A percentile compares a stretch with the other conserved stretches of the same genome.
Evolutionary conservation across 53 echinoderm and acorn worm genomes (phyloP).

Genomic region (Henricia sp.): DNA sequence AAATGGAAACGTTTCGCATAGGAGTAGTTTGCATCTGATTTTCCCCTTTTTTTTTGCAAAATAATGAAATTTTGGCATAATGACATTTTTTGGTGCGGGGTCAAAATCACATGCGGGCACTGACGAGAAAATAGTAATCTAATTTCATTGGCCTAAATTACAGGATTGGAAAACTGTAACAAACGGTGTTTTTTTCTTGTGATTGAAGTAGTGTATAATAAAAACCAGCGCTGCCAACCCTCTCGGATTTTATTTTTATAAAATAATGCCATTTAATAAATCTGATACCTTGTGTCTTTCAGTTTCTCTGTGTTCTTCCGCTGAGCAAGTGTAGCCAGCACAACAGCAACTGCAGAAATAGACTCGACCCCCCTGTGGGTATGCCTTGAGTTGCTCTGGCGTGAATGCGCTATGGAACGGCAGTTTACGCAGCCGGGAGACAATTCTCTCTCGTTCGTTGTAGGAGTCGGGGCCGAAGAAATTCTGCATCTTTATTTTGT

Average conservation of each 20-base stretch:
- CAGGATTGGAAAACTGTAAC: too few relatives aligned
- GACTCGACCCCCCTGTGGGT: not conserved
- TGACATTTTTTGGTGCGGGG: too few relatives aligned
- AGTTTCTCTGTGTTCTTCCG: not conserved
- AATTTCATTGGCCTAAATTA: too few relatives aligned
- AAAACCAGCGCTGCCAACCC: too few relatives aligned
- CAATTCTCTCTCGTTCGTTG: not conserved
- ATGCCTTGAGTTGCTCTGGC: not conserved
- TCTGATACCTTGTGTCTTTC: not conserved
- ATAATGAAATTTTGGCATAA: too few relatives aligned
- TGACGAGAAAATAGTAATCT: too few relatives aligned
- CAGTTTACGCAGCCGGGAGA: not conserved
- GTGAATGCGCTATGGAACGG: not conserved
- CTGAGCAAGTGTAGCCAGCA: not conserved
- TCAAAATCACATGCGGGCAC: too few relatives aligned
- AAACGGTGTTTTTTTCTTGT: too few relatives aligned
- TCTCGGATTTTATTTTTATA: not conserved
- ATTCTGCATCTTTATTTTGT: not conserved
- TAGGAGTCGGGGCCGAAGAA: not conserved
- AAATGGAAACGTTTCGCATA: too few relatives aligned
- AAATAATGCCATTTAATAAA: not conserved
- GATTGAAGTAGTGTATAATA: too few relatives aligned
- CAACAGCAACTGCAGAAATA: constrained; percentile 1
- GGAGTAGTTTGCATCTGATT: too few relatives aligned
- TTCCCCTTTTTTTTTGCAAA: too few relatives aligned